phyloP scores from a whole-genome alignment of 2,113 vertebrate species.

The Hemiprocne comata region DNA sequence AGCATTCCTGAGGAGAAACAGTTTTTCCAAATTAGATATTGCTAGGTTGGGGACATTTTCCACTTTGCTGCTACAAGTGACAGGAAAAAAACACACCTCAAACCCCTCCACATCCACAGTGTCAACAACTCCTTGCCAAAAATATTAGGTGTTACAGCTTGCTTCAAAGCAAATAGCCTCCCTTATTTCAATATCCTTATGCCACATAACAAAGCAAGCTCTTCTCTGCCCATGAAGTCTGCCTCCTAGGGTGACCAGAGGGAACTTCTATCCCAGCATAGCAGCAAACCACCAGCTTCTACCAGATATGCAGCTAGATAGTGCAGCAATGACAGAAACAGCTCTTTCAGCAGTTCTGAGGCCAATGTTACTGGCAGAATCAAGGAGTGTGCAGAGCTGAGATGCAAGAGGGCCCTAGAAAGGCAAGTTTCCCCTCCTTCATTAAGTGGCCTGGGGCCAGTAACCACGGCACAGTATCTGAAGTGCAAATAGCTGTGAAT shows the following conservation, averaged over 20 bases:
- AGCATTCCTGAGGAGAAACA: neutral
- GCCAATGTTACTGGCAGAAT: neutral
- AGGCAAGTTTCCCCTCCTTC: neutral
- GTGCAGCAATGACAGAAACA: neutral
- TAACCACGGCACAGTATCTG: neutral
- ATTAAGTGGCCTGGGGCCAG: neutral
- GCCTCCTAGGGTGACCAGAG: neutral
- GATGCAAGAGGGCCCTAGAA: neutral
- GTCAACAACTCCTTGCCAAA: neutral
- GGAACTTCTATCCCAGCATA: neutral
- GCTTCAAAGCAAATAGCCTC: neutral
- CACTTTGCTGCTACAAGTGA: neutral
- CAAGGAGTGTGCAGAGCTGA: neutral
- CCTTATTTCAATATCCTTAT: neutral
- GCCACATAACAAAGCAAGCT: neutral
- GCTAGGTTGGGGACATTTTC: neutral
- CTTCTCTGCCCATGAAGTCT: neutral
- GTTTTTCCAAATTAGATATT: neutral
- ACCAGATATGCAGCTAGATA: neutral
- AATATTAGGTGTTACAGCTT: neutral
- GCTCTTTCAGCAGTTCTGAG: neutral
- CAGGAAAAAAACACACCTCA: neutral
- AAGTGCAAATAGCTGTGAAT: neutral
- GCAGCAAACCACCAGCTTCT: neutral
- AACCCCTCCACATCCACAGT: neutral